These are phyloP conservation scores for Lithodes maja DNA, from an alignment of 2,888 invertebrate species.

Conservation along the genomic window DNA sequence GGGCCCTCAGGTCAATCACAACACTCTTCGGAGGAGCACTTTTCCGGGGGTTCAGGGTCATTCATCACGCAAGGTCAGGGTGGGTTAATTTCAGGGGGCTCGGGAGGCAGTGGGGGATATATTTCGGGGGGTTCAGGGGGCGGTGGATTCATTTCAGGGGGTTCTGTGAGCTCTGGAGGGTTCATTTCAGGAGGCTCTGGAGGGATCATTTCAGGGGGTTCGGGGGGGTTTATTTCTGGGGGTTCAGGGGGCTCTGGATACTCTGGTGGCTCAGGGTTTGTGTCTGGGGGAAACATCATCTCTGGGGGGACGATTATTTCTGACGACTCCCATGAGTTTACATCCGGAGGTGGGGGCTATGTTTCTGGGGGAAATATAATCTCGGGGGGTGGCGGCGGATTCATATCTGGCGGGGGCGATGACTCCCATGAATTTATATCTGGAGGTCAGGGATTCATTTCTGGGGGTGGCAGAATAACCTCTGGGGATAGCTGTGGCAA, in stretches of 20 bases:
- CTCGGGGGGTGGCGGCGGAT: background rate
- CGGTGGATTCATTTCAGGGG: slow-evolving; percentile 18
- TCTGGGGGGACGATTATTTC: no score
- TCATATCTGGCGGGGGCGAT: background rate
- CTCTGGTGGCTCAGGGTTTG: background rate
- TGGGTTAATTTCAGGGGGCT: slow-evolving; percentile 15
- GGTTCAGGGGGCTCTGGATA: background rate
- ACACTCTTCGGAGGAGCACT: no score
- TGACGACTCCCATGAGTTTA: no score
- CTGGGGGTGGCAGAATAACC: background rate
- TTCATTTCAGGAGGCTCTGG: background rate
- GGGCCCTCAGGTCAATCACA: no score
- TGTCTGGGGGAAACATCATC: no score
- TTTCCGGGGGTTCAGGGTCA: background rate
- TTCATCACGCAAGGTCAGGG: no score
- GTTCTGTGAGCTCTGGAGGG: background rate
- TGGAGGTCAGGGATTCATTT: background rate
- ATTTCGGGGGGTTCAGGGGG: background rate
- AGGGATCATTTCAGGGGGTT: background rate
- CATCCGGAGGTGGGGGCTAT: background rate
- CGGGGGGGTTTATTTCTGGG: background rate
- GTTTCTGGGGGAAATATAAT: background rate
- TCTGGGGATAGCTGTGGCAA: slow-evolving; percentile 8
- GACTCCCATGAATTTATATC: background rate
- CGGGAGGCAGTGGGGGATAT: background rate